Evolutionary conservation across 2,888 invertebrate species (phyloP).

Genomic region (Ischnus inquisitorius): DNA sequence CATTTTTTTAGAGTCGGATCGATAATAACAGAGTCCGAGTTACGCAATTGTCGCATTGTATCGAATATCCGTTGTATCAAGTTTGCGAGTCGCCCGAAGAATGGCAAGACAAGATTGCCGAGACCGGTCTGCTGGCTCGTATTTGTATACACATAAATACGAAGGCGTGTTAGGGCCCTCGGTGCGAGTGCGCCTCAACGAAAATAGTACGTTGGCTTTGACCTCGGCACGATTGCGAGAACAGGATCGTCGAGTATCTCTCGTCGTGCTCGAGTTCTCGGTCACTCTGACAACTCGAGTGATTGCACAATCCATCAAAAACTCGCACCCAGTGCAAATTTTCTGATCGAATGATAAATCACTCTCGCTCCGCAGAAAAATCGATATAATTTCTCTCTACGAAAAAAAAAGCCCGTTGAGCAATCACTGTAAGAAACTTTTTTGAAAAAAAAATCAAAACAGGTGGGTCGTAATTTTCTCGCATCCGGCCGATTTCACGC

Average conservation of each 20-base stretch:
- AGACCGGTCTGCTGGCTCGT: background rate
- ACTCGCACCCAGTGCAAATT: background rate
- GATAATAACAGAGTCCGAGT: too few relatives aligned
- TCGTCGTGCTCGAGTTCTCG: background rate
- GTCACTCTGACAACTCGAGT: background rate
- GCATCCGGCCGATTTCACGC: constrained; percentile 95
- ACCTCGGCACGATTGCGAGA: constrained; percentile 65
- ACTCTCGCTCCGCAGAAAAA: background rate
- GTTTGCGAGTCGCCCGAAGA: background rate
- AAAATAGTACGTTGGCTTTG: constrained; percentile 64
- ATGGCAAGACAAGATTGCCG: constrained; percentile 13
- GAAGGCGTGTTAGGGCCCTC: constrained; percentile 39
- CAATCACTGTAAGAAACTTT: background rate
- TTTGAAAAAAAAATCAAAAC: background rate
- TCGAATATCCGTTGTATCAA: background rate
- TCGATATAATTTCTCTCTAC: background rate
- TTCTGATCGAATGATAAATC: too few relatives aligned
- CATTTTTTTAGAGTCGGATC: too few relatives aligned
- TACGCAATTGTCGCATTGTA: background rate
- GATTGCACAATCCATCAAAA: constrained; percentile 34
- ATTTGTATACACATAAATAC: background rate
- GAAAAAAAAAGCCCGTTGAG: too few relatives aligned
- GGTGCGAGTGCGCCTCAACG: constrained; percentile 26
- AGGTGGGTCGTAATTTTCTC: constrained; percentile 96
- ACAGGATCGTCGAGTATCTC: constrained; percentile 58